Evolutionary conservation across 2,797 vertebrate species (phyloP).

Genomic region (Centroberyx gerrardi): DNA sequence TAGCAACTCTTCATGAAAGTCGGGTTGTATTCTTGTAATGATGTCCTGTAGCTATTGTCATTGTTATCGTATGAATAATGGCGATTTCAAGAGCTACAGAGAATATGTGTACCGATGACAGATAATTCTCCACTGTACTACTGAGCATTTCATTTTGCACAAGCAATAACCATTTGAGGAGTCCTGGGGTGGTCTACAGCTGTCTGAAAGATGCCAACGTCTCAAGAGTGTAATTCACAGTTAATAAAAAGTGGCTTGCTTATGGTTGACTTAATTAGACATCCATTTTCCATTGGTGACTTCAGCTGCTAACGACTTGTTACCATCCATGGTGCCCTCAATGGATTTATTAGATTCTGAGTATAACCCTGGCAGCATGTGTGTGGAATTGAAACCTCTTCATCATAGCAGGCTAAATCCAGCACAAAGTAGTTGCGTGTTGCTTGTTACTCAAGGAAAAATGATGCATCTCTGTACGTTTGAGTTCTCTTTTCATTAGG

Average conservation of each 20-base stretch:
- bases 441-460: neutral
- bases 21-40: too few species aligned
- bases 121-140: neutral
- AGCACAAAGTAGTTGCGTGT: neutral
- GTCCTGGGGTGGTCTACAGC: neutral
- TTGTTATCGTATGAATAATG: neutral
- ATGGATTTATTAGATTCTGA: neutral
- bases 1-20: too few species aligned
- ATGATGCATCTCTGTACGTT: neutral
- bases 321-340: neutral
- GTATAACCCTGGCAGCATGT: neutral
- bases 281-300: conserved; percentile 15
- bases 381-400: neutral
- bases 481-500: neutral
- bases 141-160: neutral
- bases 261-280: conserved; percentile 14
- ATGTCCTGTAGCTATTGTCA: too few species aligned
- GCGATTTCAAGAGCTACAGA: neutral
- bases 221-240: conserved; percentile 9
- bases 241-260: conserved; percentile 24
- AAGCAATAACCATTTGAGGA: neutral
- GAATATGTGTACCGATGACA: neutral
- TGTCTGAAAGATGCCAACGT: neutral
- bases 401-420: neutral
- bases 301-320: neutral